phyloP scores from a whole-genome alignment of 2,888 invertebrate genomes.

The Dryobotodes eremita region DNA sequence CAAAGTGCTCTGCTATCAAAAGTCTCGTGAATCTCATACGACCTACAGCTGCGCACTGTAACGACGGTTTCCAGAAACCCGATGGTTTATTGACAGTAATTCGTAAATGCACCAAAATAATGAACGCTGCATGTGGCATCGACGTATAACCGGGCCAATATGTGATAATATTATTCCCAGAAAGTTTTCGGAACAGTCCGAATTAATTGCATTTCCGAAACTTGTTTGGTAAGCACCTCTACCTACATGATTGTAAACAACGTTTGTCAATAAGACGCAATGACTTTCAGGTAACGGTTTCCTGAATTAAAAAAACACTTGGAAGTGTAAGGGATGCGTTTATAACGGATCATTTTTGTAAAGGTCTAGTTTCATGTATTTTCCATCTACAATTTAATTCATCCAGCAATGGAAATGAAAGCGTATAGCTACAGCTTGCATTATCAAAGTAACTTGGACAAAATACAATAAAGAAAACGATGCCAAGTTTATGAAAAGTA shows the following conservation, averaged over 20 bases:
- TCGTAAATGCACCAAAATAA: slow-evolving; percentile 81
- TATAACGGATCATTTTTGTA: background rate
- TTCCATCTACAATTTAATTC: background rate
- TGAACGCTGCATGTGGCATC: slow-evolving; percentile 79
- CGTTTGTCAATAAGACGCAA: slow-evolving; percentile 39
- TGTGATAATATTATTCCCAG: slow-evolving; percentile 73
- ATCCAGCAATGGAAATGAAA: background rate
- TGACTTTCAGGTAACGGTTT: slow-evolving; percentile 25
- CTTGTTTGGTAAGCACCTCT: slow-evolving; percentile 67
- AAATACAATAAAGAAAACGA: slow-evolving; percentile 27
- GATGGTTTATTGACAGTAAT: slow-evolving; percentile 85
- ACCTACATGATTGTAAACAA: slow-evolving; percentile 55
- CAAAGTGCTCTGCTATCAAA: slow-evolving; percentile 54
- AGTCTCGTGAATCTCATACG: slow-evolving; percentile 72
- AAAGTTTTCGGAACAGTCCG: slow-evolving; percentile 61
- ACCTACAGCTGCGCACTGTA: slow-evolving; percentile 81
- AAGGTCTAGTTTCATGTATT: background rate
- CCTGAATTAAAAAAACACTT: slow-evolving; percentile 8
- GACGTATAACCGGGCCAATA: slow-evolving; percentile 68
- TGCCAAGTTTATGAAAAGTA: slow-evolving; percentile 27
- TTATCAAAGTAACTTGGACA: background rate
- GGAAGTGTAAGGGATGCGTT: background rate
- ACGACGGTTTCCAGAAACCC: slow-evolving; percentile 83
- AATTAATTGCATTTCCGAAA: slow-evolving; percentile 68
- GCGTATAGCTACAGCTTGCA: background rate